A percentile compares a stretch with the other conserved stretches of the same genome.
Conservation (phyloP, 2,797 vertebrate genomes). For the Sitta carolinensis region DNA sequence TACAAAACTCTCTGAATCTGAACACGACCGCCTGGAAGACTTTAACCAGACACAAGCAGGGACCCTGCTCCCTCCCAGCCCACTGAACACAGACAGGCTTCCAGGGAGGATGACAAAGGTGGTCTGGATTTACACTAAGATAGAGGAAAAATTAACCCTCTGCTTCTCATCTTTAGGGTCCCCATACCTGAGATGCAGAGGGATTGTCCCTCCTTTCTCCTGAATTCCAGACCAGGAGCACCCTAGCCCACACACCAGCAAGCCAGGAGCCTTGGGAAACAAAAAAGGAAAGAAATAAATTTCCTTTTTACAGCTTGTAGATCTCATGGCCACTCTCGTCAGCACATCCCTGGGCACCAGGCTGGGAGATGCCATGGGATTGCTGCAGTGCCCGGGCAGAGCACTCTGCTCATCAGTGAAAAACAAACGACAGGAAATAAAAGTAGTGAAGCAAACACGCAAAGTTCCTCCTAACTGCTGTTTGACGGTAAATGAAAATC, state of each 20-base stretch:
- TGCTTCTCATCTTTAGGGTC: neutral
- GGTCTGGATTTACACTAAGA: neutral
- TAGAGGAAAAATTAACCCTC: neutral
- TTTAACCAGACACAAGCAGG: neutral
- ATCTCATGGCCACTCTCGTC: neutral
- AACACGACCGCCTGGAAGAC: neutral
- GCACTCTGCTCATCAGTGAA: neutral
- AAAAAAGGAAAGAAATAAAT: neutral
- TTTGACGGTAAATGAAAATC: neutral
- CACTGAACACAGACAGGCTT: neutral
- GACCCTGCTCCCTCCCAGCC: neutral
- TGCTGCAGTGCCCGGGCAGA: neutral
- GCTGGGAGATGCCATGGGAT: accelerated
- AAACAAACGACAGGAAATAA: neutral
- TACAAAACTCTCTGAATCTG: neutral
- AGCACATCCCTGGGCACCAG: neutral
- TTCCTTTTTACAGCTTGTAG: neutral
- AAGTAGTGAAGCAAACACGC: neutral
- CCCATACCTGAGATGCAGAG: neutral
- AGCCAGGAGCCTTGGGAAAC: neutral
- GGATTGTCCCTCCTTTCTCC: neutral
- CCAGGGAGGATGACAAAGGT: neutral
- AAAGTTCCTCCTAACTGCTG: neutral
- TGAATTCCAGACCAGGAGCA: neutral
- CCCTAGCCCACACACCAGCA: neutral